Evolutionary conservation across 1,140 invertebrate species (phyloP), one percentile per base, ranked within the genome.

Genomic region (Leptopilina clavipes): DNA sequence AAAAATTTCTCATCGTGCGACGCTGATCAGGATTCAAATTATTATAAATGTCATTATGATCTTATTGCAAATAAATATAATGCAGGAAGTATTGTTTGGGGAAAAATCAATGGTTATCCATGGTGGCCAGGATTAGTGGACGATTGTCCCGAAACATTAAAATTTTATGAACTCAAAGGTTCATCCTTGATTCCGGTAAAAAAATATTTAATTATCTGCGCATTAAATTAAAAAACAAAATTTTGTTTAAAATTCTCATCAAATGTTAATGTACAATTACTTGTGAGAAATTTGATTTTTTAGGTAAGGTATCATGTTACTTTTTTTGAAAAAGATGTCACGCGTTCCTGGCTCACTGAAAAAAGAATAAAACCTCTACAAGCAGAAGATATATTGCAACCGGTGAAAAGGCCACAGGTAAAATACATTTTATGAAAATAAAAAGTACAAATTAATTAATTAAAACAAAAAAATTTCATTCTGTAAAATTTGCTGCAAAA

Each of bases 121-220:
- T 95, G 93, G 93, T 95, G 94, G 94, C 94, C 94, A 14, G 94
- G 91, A 3, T 94, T 95, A 90, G 91, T 95, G 5, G 94, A 95
- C 56, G 93, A 94, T 86, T 92, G 93, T 85, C 93, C 94, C 0
- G 92, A 94, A 76, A 91, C 90, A 1, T 91, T 93, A 56, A 86
- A 88, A 43, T 95, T 91, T 83, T 95, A 93, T 76, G 91, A 90
- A 91, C 82, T 93, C 2, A 85, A 91, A 70, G 90, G 89, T 14
- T 87, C 89, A 40, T 91, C 90, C 70, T 83, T 88, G 80, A 89
- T 90, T 76, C 92, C 92, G 17, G 92, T 93, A 86, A 87, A 86
- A 86, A 73, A 22, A n/a, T n/a, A n/a, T n/a, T n/a, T n/a, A n/a
- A n/a, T n/a, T n/a, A n/a, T n/a, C n/a, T n/a, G n/a, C n/a, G n/a